Evolutionary conservation across 2,888 invertebrate species (phyloP).

Genomic region (Tineola bisselliella): DNA sequence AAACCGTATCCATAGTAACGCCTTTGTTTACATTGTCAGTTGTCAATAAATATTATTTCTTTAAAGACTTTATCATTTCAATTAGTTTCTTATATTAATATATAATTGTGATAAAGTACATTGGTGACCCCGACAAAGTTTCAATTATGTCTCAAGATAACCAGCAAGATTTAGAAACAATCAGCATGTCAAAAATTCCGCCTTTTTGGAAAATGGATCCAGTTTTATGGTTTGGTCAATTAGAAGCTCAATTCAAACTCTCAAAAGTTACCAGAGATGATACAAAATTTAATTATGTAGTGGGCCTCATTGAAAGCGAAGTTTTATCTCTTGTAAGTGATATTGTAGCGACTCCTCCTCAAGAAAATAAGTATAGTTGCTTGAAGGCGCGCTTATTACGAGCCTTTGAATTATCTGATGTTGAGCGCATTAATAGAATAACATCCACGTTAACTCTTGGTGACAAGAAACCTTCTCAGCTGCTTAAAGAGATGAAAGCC

Average conservation of each 20-base stretch:
- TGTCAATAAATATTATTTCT: slow-evolving; percentile 1
- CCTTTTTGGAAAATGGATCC: no score
- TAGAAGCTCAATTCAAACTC: not conserved
- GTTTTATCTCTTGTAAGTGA: not conserved
- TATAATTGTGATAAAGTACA: no score
- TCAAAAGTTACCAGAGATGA: not conserved
- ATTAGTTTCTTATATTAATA: no score
- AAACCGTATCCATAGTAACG: no score
- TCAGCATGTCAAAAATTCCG: no score
- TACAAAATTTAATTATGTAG: not conserved
- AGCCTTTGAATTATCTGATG: not conserved
- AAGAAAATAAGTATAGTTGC: not conserved
- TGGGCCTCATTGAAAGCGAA: not conserved
- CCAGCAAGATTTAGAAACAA: no score
- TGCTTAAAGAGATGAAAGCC: not conserved
- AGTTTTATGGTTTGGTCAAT: no score
- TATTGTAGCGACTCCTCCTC: not conserved
- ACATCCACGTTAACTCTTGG: not conserved
- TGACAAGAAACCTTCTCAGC: not conserved
- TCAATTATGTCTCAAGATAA: no score
- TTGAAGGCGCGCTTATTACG: not conserved
- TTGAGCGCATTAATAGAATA: not conserved
- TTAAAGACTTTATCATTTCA: no score
- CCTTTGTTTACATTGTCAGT: no score
- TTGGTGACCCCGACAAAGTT: no score